phyloP scores from a whole-genome alignment of 2,888 invertebrate genomes.

The Lithophane socia region DNA sequence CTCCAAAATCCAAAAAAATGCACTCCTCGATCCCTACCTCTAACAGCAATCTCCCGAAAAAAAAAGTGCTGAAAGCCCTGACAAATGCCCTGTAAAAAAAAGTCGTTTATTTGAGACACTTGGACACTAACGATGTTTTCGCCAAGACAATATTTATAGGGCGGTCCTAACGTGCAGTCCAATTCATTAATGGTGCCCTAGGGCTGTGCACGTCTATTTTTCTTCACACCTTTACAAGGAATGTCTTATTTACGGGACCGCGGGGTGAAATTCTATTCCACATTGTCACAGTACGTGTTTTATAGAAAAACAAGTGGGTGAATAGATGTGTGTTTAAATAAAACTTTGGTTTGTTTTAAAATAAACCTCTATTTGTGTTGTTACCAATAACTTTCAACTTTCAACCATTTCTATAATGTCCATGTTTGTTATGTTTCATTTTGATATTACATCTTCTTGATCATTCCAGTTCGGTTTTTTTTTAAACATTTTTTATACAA shows the following conservation, averaged over 20 bases:
- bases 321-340: background rate
- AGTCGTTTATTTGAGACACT: constrained; percentile 37
- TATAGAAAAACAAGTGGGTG: constrained; percentile 32
- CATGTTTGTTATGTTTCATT: background rate
- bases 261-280: constrained; percentile 74
- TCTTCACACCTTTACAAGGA: constrained; percentile 76
- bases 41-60: background rate
- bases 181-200: constrained; percentile 80
- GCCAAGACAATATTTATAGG: constrained; percentile 75
- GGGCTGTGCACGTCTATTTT: constrained; percentile 73
- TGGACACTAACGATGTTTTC: constrained; percentile 73
- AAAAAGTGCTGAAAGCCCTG: background rate
- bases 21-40: background rate
- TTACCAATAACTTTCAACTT: background rate
- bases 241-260: constrained; percentile 78
- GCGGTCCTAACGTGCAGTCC: constrained; percentile 66
- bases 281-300: constrained; percentile 52
- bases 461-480: background rate
- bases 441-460: background rate
- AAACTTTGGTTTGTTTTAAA: background rate
- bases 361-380: background rate
- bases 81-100: constrained; percentile 41
- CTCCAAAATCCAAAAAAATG: background rate
- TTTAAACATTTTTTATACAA: too few relatives aligned
- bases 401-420: too few relatives aligned